Percentiles rank a stretch among this genome's conserved stretches.
Evolutionary conservation across 1,140 invertebrate species (phyloP).

Genomic region (Scaptodrosophila lebanonensis): DNA sequence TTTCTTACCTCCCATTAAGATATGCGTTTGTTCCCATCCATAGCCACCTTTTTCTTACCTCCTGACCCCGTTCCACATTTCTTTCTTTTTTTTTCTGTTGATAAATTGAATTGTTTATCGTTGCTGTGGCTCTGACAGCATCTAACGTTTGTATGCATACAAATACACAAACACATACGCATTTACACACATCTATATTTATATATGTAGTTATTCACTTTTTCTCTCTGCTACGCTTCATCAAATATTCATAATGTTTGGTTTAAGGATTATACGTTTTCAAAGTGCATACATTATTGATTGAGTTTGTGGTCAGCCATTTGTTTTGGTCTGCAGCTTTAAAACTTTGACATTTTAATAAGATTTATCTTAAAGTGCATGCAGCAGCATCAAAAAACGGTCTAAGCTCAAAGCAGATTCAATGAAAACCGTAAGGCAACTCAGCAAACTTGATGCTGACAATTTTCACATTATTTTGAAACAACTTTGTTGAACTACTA

Average conservation of each 20-base stretch:
- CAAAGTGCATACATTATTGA: constrained; percentile 44
- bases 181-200: too few relatives aligned
- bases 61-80: background rate
- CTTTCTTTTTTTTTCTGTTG: constrained; percentile 3
- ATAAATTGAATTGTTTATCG: constrained; percentile 51
- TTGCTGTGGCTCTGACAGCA: background rate
- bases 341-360: background rate
- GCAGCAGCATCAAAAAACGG: too few relatives aligned
- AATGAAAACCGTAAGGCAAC: too few relatives aligned
- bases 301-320: constrained; percentile 23
- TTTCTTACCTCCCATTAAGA: background rate
- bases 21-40: background rate
- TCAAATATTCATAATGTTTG: constrained; percentile 31
- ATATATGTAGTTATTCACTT: too few relatives aligned
- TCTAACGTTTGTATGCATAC: constrained; percentile 8
- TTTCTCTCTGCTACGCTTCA: too few relatives aligned
- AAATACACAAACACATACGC: constrained; percentile 10
- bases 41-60: background rate
- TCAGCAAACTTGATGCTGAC: too few relatives aligned
- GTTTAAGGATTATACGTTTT: constrained; percentile 36
- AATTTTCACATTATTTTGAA: too few relatives aligned
- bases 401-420: too few relatives aligned
- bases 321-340: background rate
- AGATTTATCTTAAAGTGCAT: too few relatives aligned
- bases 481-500: too few relatives aligned